Conservation (phyloP, 2,888 invertebrate species). For the Subacronicta megacephala region DNA sequence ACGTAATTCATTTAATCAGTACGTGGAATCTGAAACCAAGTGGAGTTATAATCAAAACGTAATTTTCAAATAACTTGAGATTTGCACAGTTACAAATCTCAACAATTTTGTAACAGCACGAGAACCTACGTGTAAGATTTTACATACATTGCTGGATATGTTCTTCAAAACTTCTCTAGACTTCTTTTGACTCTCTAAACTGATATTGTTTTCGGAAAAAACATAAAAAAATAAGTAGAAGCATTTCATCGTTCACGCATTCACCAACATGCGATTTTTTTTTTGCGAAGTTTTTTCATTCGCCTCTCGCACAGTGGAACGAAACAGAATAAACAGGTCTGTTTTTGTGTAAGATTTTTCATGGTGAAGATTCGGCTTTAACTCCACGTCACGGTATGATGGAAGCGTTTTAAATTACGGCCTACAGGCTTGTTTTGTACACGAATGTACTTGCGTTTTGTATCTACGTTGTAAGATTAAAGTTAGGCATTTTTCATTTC, state of each 20-base stretch:
- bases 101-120: conserved; percentile 11
- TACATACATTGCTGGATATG: conserved; percentile 22
- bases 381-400: conserved; percentile 59
- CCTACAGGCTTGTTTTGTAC: conserved; percentile 55
- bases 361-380: conserved; percentile 67
- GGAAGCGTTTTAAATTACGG: conserved; percentile 70
- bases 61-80: conserved; percentile 47
- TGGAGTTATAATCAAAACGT: conserved; percentile 34
- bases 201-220: conserved; percentile 13
- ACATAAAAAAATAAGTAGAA: conserved; percentile 7
- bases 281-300: conserved; percentile 63
- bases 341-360: conserved; percentile 70
- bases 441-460: conserved; percentile 41
- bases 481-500: conserved; percentile 20
- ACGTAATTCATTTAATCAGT: conserved; percentile 50
- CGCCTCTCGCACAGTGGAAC: conserved; percentile 64
- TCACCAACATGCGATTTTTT: conserved; percentile 57
- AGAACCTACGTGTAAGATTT: conserved; percentile 3
- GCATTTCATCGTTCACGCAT: conserved; percentile 54
- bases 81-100: conserved; percentile 30
- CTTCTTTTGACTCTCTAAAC: conserved; percentile 4
- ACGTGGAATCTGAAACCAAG: conserved; percentile 32
- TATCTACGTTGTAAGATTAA: conserved; percentile 36
- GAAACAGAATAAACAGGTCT: conserved; percentile 75
- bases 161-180: neutral